Conservation (phyloP, 1,140 invertebrate species). For the Achroia grisella region DNA sequence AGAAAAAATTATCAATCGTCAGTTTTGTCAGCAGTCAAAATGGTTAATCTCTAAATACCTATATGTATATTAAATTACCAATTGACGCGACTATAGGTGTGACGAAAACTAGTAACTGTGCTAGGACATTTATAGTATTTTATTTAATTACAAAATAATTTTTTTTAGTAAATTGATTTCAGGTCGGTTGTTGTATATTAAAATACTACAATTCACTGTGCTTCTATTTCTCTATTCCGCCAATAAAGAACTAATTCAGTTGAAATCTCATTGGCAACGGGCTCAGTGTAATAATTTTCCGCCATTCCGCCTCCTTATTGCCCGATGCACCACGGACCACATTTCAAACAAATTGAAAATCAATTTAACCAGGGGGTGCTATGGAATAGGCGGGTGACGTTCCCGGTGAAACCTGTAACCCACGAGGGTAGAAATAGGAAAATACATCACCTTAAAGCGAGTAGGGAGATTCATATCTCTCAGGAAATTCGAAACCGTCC, state of each 20-base stretch:
- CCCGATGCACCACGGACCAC: constrained; percentile 57
- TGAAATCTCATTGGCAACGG: constrained; percentile 52
- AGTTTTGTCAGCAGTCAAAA: too few relatives aligned
- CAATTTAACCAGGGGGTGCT: constrained; percentile 61
- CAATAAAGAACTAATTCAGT: constrained; percentile 32
- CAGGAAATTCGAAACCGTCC: constrained; percentile 68
- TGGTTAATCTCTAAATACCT: too few relatives aligned
- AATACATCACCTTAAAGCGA: constrained; percentile 72
- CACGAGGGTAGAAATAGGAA: constrained; percentile 53
- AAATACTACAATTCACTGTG: too few relatives aligned
- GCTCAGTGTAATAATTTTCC: constrained; percentile 65
- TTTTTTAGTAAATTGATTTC: too few relatives aligned
- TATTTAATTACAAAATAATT: too few relatives aligned
- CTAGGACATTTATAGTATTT: too few relatives aligned
- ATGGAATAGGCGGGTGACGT: constrained; percentile 42
- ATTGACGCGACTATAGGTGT: too few relatives aligned
- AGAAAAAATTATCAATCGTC: too few relatives aligned
- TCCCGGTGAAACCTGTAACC: constrained; percentile 33
- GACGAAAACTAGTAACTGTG: too few relatives aligned
- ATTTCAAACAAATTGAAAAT: constrained; percentile 73
- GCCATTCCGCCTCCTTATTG: constrained; percentile 62
- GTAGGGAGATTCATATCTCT: constrained; percentile 68
- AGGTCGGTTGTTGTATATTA: too few relatives aligned
- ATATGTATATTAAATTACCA: too few relatives aligned
- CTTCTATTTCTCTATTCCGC: not conserved